Base-by-base conservation (phyloP, 1,140 invertebrate genomes). In the Atta colombica region DNA sequence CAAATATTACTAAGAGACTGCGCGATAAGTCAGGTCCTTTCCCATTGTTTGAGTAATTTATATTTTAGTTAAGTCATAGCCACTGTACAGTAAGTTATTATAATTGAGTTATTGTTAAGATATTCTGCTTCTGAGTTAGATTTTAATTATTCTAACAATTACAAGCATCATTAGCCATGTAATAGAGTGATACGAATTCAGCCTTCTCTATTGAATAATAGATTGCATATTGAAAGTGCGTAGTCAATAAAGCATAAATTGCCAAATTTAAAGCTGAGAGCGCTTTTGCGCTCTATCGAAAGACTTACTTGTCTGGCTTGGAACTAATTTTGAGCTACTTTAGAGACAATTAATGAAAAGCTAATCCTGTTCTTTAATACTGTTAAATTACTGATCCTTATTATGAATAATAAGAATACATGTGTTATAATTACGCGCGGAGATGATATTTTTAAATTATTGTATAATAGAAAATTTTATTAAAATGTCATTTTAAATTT, bases 41-140 rank as follows among this genome's bases (percentile, higher is more conserved):
- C 6, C 12, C n/a, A 31, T 45, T 68, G 16, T 16, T 53, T 55
- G 4, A 49, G 53, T 60, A 60, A 71, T 71, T 39, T 28, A 28
- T 16, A 69, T 72, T 45, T 16, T 3, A 74, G 55, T 61, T 74
- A 72, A 82, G 35, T 74, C 55, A 35, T 1, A 72, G 35, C 31
- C 53, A 35, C 65, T 39, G 14, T 25, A 14, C 49, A 35, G 66
- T 21, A 49, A 74, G 55, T 82, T 74, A 74, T 60, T 72, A 82
- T 82, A 82, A 82, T 58, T 71, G 77, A 81, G 66, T 81, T 81
- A 81, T 58, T 61, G 68, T 74, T 53, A 10, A 69, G 25, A n/a
- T 74, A 82, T 82, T 25, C 39, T 55, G 25, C 14, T 72, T 61
- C 39, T 35, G 25, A 74, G 60, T 74, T 74, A 25, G 12, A 82